phyloP scores from a whole-genome alignment of 2,888 invertebrate species.

The Ormyrus pomaceus region DNA sequence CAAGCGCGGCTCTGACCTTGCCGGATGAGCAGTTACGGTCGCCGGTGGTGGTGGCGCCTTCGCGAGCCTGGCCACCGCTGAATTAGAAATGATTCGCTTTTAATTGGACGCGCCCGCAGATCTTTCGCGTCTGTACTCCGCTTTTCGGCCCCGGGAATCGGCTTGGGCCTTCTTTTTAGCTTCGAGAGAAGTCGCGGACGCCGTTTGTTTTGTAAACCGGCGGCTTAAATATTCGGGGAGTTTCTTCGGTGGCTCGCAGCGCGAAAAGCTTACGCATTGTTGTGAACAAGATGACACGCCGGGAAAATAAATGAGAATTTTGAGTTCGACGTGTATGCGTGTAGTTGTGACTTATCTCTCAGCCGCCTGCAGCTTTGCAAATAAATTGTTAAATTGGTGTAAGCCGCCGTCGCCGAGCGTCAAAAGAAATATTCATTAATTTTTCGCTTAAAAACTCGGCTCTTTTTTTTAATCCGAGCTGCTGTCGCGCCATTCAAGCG shows the following conservation, averaged over 20 bases:
- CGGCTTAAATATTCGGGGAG: neutral
- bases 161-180: neutral
- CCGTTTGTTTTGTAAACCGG: slow-evolving; percentile 16
- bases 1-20: no score
- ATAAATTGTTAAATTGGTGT: neutral
- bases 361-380: neutral
- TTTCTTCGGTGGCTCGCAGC: slow-evolving; percentile 9
- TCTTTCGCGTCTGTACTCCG: neutral
- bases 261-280: slow-evolving; percentile 9
- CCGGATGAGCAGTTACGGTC: no score
- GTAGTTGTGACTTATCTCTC: slow-evolving; percentile 32
- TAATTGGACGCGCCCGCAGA: neutral
- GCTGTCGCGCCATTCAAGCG: no score
- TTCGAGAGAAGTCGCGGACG: neutral
- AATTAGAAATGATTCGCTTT: slow-evolving; percentile 35
- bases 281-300: slow-evolving; percentile 32
- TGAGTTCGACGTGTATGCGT: neutral
- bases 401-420: no score
- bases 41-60: neutral
- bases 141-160: neutral
- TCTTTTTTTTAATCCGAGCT: no score
- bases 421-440: no score
- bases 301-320: slow-evolving; percentile 1
- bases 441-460: no score
- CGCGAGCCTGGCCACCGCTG: neutral